A percentile compares a stretch with the other conserved stretches of the same genome.
phyloP scores from a whole-genome alignment of 2,888 invertebrate genomes.

The Dryadula phaetusa region DNA sequence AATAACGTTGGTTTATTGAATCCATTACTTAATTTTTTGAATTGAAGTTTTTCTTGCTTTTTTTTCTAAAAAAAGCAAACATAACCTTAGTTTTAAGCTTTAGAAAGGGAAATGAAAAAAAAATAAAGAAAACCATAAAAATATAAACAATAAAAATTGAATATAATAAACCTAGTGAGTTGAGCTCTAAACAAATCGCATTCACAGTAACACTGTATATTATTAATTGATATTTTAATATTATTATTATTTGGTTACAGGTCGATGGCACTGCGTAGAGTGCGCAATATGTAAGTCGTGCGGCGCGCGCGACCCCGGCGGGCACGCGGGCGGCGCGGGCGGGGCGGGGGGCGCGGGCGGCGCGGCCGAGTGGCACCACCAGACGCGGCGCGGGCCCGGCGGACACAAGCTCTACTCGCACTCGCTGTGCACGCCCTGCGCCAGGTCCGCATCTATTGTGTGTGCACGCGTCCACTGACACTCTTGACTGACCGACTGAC shows the following conservation, averaged over 20 bases:
- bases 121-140: no score
- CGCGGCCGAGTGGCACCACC: constrained; percentile 72
- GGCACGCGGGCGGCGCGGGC: constrained; percentile 48
- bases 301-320: constrained; percentile 82
- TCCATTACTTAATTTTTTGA: no score
- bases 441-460: constrained; percentile 78
- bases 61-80: no score
- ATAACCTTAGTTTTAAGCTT: no score
- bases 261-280: constrained; percentile 94
- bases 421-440: constrained; percentile 88
- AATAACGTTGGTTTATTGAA: no score
- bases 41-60: no score
- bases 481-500: background rate
- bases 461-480: constrained; percentile 19
- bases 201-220: no score
- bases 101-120: no score
- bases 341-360: constrained; percentile 61
- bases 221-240: no score
- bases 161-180: no score
- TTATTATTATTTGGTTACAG: constrained; percentile 54
- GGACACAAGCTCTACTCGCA: constrained; percentile 81
- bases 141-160: no score
- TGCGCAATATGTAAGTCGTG: constrained; percentile 89
- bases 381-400: constrained; percentile 76
- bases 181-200: no score